Evolutionary conservation across 1,140 invertebrate genomes (phyloP).

Genomic region (Bombus sylvicola): DNA sequence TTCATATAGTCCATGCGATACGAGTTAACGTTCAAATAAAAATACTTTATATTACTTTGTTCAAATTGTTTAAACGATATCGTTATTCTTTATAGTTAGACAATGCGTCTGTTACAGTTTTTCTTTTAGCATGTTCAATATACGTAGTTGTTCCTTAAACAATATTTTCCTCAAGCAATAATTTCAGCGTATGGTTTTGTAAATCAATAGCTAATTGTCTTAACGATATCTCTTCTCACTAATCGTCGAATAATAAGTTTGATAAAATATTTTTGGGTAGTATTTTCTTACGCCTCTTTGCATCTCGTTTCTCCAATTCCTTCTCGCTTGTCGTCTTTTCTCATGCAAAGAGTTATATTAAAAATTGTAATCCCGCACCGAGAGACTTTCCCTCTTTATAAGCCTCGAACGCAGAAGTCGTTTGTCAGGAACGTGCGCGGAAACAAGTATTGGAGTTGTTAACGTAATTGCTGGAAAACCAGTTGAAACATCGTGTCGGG

Average conservation of each 20-base stretch:
- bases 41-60: neutral
- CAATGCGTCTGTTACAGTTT: no score
- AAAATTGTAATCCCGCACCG: slow-evolving; percentile 64
- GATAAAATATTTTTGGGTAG: no score
- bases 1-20: no score
- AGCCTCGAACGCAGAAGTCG: slow-evolving; percentile 43
- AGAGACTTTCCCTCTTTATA: slow-evolving; percentile 38
- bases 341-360: slow-evolving; percentile 59
- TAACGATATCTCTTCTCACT: no score
- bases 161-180: neutral
- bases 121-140: neutral
- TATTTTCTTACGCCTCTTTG: neutral
- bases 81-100: neutral
- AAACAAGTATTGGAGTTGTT: slow-evolving; percentile 48
- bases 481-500: neutral
- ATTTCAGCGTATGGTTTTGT: no score
- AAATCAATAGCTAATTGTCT: no score
- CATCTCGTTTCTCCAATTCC: slow-evolving; percentile 1
- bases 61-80: neutral
- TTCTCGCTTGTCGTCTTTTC: slow-evolving; percentile 27
- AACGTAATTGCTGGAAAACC: slow-evolving; percentile 29
- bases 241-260: neutral
- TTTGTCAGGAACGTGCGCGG: slow-evolving; percentile 56
- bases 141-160: neutral
- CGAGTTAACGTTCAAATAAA: no score